phyloP scores from a whole-genome alignment of 1,140 invertebrate genomes.

The Drosophila nebulosa region DNA sequence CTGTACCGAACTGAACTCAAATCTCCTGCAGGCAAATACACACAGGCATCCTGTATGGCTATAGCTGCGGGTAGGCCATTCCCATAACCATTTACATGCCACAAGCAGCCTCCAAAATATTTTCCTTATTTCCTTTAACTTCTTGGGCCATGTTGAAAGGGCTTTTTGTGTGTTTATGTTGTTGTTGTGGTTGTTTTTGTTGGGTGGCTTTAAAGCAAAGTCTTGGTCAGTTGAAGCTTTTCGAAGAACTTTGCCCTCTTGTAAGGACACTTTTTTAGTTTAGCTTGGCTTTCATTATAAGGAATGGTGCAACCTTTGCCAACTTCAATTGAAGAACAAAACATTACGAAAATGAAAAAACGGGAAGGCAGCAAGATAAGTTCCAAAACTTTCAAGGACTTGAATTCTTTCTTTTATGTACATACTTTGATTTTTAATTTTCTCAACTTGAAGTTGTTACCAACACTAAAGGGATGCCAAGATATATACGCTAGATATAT shows the following conservation, averaged over 20 bases:
- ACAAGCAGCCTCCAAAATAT: not conserved
- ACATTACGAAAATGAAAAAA: not conserved
- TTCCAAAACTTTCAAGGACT: not conserved
- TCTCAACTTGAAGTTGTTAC: not conserved
- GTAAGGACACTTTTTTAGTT: constrained; percentile 20
- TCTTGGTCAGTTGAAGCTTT: constrained; percentile 2
- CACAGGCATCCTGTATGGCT: constrained; percentile 20
- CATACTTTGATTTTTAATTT: not conserved
- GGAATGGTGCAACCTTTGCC: not conserved
- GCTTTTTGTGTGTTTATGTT: not conserved
- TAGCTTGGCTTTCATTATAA: constrained; percentile 9
- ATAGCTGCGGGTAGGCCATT: constrained; percentile 10
- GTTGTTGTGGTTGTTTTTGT: not conserved
- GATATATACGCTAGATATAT: no score
- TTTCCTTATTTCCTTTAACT: constrained; percentile 3
- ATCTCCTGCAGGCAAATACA: constrained; percentile 41
- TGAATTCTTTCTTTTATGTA: not conserved
- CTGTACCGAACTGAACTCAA: constrained; percentile 29
- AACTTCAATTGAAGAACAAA: constrained; percentile 6
- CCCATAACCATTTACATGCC: constrained; percentile 15
- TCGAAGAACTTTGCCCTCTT: constrained; percentile 1
- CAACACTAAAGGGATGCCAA: not conserved
- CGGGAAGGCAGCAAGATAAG: not conserved
- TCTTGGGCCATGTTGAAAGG: not conserved
- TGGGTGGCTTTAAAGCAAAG: not conserved